Evolutionary conservation across 2,113 vertebrate species (phyloP), one percentile per base, ranked within the genome.

Genomic region (Callocephalon fimbriatum): DNA sequence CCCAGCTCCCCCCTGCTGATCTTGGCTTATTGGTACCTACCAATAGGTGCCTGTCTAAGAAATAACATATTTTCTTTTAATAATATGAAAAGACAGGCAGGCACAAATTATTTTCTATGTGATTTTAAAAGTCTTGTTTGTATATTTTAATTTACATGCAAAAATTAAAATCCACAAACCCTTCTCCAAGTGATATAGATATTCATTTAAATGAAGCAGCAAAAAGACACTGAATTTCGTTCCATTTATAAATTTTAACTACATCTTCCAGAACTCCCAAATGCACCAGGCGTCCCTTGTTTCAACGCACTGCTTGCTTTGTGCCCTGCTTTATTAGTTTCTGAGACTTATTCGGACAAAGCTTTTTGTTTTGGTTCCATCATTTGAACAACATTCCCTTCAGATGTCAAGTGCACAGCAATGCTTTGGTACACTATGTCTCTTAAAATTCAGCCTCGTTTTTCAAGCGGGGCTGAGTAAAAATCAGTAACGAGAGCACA

Each of bases 61-160:
- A 79, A 54, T 6, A 53, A 13, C 0, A 0, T 29, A 0, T 71
- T 63, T 76, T 62, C 0, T 1, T 71, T 76, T 37, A 83, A 72
- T 12, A 72, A 32, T 25, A 26, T 47, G 6, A 50, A 58, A 45
- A 70, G 44, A 22, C 4, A 35, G 17, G 6, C 15, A 70, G 31
- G 13, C 29, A 16, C 3, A 61, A 44, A 27, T 44, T n/a, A 48
- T 26, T 80, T 16, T 10, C 65, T 35, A 6, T 3, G 10, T 4
- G 2, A 22, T 42, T 44, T 56, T 27, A 0, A 3, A 42, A 45
- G 35, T 35, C 8, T 31, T 47, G 22, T 15, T 61, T 38, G 14
- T 26, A 0, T 35, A 54, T 72, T 87, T 70, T 37, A 72, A 20
- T 9, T 72, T 9, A 20, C 7, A 40, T 23, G 3, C 5, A 65